Conservation (phyloP, 2,113 vertebrate genomes). For the Brachypodius melanocephalos region DNA sequence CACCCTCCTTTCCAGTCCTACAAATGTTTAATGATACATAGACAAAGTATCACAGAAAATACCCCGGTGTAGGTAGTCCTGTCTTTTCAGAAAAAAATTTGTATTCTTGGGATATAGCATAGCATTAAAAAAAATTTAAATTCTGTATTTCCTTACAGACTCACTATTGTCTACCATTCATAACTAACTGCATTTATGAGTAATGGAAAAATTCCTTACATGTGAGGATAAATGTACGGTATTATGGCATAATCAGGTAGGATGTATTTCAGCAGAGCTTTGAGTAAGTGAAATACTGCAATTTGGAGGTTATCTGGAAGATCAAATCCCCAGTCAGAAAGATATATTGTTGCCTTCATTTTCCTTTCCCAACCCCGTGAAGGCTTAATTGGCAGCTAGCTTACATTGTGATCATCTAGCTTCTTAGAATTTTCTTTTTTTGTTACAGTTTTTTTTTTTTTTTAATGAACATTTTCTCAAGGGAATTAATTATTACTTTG, state of each 20-base stretch:
- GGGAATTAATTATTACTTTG: slow-evolving; percentile 78
- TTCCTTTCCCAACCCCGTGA: slow-evolving; percentile 56
- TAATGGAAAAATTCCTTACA: slow-evolving; percentile 31
- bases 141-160: not conserved
- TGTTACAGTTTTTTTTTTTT: slow-evolving; percentile 33
- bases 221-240: not conserved
- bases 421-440: slow-evolving; percentile 69
- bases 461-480: slow-evolving; percentile 65
- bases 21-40: not conserved
- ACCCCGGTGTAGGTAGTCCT: not conserved
- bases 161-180: not conserved
- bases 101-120: not conserved
- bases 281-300: slow-evolving; percentile 12
- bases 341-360: slow-evolving; percentile 50
- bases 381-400: slow-evolving; percentile 70
- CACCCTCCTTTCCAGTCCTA: not conserved
- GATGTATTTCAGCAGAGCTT: slow-evolving; percentile 17
- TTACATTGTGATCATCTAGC: slow-evolving; percentile 64
- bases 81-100: not conserved
- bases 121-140: not conserved
- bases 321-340: slow-evolving; percentile 58
- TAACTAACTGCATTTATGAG: slow-evolving; percentile 2
- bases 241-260: not conserved
- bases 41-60: not conserved
- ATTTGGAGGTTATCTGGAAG: slow-evolving; percentile 22